phyloP scores from a whole-genome alignment of 2,797 vertebrate genomes.

The Pteronotus mesoamericanus region DNA sequence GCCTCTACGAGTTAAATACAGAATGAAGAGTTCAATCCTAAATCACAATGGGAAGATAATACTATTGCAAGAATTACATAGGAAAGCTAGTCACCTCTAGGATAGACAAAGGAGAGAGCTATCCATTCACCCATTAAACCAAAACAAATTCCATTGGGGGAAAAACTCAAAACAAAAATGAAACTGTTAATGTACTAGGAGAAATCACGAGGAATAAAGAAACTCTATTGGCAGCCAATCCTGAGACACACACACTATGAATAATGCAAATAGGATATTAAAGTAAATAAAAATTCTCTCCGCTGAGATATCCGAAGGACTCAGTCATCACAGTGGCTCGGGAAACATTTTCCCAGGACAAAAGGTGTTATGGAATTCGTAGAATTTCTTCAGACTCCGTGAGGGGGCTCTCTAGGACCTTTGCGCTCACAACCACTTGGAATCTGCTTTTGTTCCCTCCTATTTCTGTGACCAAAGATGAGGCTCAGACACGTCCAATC shows the following conservation, averaged over 20 bases:
- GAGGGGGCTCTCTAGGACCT: background rate
- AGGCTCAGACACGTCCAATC: background rate
- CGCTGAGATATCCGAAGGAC: background rate
- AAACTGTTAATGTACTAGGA: background rate
- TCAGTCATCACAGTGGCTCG: no score
- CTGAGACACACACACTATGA: background rate
- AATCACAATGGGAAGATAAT: background rate
- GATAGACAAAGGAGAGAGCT: background rate
- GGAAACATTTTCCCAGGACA: no score
- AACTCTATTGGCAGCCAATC: background rate
- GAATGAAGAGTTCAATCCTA: background rate
- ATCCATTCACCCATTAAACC: background rate
- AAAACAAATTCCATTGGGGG: background rate
- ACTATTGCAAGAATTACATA: background rate
- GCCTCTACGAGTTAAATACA: background rate
- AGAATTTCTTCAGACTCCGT: background rate
- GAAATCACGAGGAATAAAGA: background rate
- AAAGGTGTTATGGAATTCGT: background rate
- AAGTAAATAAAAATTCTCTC: background rate
- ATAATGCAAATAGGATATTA: background rate
- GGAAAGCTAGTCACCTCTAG: background rate
- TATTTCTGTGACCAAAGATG: background rate
- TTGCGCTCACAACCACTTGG: background rate
- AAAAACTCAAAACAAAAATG: background rate
- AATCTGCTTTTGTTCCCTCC: background rate